Base-by-base conservation (phyloP, 1,140 invertebrate species). In the Papilio dardanus region DNA sequence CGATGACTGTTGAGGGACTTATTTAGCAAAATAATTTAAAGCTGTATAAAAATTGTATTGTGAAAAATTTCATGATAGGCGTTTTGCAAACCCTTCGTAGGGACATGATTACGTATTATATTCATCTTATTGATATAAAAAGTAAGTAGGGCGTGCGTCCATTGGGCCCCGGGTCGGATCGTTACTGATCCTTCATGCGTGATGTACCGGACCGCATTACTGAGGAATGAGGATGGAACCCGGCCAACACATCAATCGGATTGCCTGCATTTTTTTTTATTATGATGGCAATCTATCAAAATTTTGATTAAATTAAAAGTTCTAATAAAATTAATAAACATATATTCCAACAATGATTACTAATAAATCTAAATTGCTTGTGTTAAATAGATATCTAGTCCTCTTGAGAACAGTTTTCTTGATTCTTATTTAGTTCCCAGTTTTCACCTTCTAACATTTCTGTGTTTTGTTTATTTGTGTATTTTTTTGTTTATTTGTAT, bases 161-260 rank as follows among this genome's bases (percentile, higher is more conserved):
- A 16, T 62, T 62, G 54, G 54, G 24, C 3, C 54, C 30, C 54
- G 54, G 21, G 21, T 62, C 24, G 54, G 54, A 62, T 62, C 54
- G 54, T 62, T 62, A 62, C 54, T 28, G 54, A 62, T 62, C 54
- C 24, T 62, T 28, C 54, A 28, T 30, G 54, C 54, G 54, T 62
- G 54, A 62, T 62, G 54, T 62, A 62, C 54, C 54, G 54, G 54
- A 62, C 54, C 54, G 24, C 54, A 14, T 28, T 62, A 62, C 54
- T 28, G 10, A n/a, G n/a, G n/a, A 24, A 21, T 62, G 21, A 62
- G 3, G 10, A 28, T 62, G 54, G 54, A 21, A 28, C 12, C 21
- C 54, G 12, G 54, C 54, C 54, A 62, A 62, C 54, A 62, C 54
- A 62, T 62, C 54, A 62, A 16, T 30, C 12, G 54, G 54, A 62